A percentile compares a stretch with the other conserved stretches of the same genome.
These are phyloP conservation scores for Rutilus rutilus DNA, from an alignment of 2,113 vertebrate species.

Conservation along the genomic window DNA sequence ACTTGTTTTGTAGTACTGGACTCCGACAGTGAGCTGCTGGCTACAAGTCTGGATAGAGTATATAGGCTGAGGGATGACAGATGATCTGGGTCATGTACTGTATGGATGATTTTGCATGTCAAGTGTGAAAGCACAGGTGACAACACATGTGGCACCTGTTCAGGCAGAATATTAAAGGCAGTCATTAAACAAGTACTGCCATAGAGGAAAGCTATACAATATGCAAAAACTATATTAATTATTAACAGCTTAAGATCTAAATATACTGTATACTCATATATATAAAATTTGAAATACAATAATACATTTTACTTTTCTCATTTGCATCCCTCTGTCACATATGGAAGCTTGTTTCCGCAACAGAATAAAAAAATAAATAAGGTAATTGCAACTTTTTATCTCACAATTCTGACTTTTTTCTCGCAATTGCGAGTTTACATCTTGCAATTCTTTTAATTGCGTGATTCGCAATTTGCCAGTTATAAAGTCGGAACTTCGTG, in stretches of 20 bases:
- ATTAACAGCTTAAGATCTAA: neutral
- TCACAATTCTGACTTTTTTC: no score
- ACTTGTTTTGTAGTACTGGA: constrained; percentile 1
- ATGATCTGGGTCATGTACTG: neutral
- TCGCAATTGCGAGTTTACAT: no score
- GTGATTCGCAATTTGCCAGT: no score
- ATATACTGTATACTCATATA: neutral
- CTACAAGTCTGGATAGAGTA: neutral
- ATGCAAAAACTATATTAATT: neutral
- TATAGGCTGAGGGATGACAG: neutral
- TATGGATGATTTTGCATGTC: neutral
- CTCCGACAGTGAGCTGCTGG: neutral
- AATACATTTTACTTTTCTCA: neutral
- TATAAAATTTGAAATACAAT: no score
- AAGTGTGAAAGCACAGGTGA: neutral
- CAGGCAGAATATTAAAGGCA: neutral
- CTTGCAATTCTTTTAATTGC: no score
- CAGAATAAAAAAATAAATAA: no score
- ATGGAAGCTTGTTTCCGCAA: no score
- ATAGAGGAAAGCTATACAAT: neutral
- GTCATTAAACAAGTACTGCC: neutral
- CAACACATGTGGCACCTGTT: neutral
- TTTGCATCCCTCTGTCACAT: neutral
- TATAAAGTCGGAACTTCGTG: no score
- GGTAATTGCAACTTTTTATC: no score